Conservation (phyloP, 2,888 invertebrate genomes). For the Thumatha senex region DNA sequence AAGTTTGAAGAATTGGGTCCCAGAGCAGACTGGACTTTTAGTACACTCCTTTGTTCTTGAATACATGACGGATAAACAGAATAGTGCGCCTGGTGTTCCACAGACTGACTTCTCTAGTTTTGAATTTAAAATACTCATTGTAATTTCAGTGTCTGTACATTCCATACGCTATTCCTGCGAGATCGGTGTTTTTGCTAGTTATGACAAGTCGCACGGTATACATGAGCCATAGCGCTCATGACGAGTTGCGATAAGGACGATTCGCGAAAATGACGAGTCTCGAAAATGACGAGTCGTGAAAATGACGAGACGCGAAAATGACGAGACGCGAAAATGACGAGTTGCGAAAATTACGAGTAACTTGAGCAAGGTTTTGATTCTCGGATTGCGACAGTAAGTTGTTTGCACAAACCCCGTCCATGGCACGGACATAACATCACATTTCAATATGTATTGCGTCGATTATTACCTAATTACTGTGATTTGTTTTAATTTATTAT, state of each 20-base stretch:
- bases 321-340: no score
- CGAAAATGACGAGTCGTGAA: no score
- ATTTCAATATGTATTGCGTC: constrained; percentile 48
- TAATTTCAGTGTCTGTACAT: not conserved
- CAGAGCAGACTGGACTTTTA: no score
- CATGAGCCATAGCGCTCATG: no score
- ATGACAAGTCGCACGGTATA: not conserved
- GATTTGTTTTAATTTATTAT: constrained; percentile 73
- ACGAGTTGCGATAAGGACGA: no score
- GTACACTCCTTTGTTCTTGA: no score
- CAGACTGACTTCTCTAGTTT: no score
- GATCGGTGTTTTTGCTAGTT: not conserved
- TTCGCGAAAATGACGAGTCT: no score
- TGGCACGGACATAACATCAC: constrained; percentile 51
- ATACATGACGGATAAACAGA: no score
- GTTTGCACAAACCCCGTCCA: constrained; percentile 25
- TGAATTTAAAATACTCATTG: not conserved
- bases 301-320: no score
- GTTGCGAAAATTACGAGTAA: no score
- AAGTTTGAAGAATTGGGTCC: no score
- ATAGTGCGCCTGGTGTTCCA: not conserved
- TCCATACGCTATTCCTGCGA: not conserved
- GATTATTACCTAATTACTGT: constrained; percentile 76
- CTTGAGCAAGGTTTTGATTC: not conserved
- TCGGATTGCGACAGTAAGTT: not conserved